Evolutionary conservation across 2,113 vertebrate genomes (phyloP).

Genomic region (Tupaia tana): DNA sequence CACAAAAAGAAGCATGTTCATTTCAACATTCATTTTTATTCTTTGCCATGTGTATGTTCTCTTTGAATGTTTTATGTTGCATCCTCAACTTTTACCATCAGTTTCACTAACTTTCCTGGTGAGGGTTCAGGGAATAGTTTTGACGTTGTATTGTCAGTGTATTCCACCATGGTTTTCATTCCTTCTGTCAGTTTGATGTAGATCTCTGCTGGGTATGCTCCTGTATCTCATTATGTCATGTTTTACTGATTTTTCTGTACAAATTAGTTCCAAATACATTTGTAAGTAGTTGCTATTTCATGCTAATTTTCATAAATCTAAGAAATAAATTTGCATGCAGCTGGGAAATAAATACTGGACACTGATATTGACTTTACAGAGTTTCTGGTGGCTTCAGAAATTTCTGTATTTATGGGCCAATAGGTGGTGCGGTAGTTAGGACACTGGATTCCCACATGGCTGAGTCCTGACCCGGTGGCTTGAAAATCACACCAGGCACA

Average conservation of each 20-base stretch:
- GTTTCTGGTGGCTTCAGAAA: neutral
- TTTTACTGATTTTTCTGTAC: slow-evolving; percentile 16
- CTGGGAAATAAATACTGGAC: slow-evolving; percentile 24
- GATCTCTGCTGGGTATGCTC: neutral
- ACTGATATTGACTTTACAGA: neutral
- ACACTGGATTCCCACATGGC: too few species aligned
- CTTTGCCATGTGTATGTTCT: neutral
- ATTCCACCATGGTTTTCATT: slow-evolving; percentile 13
- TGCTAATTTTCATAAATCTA: slow-evolving; percentile 40
- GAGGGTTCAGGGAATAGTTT: neutral
- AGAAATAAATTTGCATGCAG: slow-evolving; percentile 36
- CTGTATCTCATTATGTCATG: neutral
- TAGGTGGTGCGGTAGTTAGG: too few species aligned
- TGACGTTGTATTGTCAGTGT: neutral
- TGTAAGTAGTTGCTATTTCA: slow-evolving; percentile 30
- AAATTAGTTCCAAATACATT: slow-evolving; percentile 52
- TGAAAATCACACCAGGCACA: too few species aligned
- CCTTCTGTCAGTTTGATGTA: neutral
- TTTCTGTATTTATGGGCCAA: neutral
- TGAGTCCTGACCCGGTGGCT: too few species aligned
- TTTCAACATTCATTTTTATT: slow-evolving; percentile 25
- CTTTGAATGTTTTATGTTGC: slow-evolving; percentile 37
- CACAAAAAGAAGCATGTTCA: slow-evolving; percentile 39
- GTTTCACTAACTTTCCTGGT: neutral
- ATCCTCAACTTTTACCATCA: neutral